These are phyloP conservation scores for Phoebastria nigripes DNA, from an alignment of 2,797 vertebrate genomes.

Conservation along the genomic window DNA sequence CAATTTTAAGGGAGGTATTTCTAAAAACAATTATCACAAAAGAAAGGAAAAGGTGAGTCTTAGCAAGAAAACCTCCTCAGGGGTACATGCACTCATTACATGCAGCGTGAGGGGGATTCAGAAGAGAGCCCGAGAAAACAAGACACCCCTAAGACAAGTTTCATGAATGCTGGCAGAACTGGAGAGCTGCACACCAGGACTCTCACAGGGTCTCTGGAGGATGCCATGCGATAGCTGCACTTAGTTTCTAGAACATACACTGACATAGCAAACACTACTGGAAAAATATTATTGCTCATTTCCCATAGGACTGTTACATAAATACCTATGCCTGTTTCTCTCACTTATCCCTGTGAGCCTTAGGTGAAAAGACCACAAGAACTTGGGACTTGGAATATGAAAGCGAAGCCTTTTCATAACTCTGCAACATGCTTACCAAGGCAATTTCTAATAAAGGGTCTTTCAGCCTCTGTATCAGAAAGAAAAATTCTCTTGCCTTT, in stretches of 20 bases:
- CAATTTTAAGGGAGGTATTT: background rate
- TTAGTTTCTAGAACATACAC: background rate
- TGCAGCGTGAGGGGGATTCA: background rate
- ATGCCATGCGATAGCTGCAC: background rate
- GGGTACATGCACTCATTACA: background rate
- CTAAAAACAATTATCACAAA: background rate
- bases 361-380: background rate
- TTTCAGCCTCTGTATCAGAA: background rate
- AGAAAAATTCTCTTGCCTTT: background rate
- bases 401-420: background rate
- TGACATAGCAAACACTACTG: background rate
- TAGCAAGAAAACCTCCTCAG: background rate
- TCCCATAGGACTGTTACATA: background rate
- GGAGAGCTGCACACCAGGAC: background rate
- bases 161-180: background rate
- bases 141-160: background rate
- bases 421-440: background rate
- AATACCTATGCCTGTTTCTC: background rate
- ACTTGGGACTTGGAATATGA: background rate
- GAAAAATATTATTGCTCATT: background rate
- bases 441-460: background rate
- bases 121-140: background rate
- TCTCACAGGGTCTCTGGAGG: background rate
- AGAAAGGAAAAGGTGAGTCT: background rate
- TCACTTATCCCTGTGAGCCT: background rate